These are phyloP conservation scores for Autographa pulchrina DNA, from an alignment of 2,888 invertebrate species.

Conservation along the genomic window DNA sequence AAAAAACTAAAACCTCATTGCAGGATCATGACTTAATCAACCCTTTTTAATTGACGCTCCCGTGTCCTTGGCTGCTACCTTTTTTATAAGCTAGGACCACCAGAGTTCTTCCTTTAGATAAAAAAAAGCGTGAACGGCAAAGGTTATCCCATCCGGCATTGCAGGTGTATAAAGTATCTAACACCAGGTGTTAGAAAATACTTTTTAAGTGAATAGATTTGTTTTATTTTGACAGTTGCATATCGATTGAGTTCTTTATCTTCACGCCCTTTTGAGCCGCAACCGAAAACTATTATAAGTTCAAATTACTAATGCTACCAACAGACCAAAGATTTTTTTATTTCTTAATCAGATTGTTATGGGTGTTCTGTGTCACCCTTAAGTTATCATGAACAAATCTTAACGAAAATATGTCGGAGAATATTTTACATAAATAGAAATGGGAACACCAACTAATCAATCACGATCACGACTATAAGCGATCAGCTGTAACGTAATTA, in stretches of 20 bases:
- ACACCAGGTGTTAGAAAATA: slow-evolving; percentile 44
- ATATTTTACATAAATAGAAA: neutral
- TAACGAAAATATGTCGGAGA: neutral
- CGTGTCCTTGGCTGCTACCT: slow-evolving; percentile 20
- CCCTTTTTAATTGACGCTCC: slow-evolving; percentile 33
- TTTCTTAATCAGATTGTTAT: neutral
- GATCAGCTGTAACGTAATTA: slow-evolving; percentile 31
- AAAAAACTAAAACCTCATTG: slow-evolving; percentile 3
- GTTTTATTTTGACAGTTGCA: slow-evolving; percentile 44
- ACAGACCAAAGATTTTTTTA: neutral
- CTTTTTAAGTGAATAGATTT: slow-evolving; percentile 8
- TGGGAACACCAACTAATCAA: slow-evolving; percentile 8
- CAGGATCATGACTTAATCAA: slow-evolving; percentile 31
- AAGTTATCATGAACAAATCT: neutral
- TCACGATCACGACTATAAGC: slow-evolving; percentile 18
- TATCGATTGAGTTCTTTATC: slow-evolving; percentile 17
- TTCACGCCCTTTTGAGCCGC: slow-evolving; percentile 11
- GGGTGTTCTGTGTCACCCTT: neutral
- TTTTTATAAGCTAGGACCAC: slow-evolving; percentile 56
- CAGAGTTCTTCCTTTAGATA: slow-evolving; percentile 36
- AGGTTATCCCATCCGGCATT: slow-evolving; percentile 53
- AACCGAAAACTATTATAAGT: slow-evolving; percentile 17
- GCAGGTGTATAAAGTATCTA: slow-evolving; percentile 50
- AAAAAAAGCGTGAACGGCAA: slow-evolving; percentile 61
- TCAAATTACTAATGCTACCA: slow-evolving; percentile 27